Evolutionary conservation across 2,888 invertebrate genomes (phyloP), one percentile per base, ranked within the genome.

Genomic region (Agrochola circellaris): DNA sequence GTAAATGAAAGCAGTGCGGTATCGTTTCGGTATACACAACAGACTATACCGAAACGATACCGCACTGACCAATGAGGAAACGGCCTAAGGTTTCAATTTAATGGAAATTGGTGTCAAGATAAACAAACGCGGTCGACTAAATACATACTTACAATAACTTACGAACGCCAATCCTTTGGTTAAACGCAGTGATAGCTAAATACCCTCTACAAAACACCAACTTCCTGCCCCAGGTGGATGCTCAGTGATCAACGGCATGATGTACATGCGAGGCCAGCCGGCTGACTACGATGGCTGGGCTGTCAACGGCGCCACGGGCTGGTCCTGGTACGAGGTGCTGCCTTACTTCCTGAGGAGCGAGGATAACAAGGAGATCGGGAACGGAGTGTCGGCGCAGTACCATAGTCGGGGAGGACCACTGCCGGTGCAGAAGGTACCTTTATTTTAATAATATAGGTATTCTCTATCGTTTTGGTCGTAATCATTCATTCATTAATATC

Each of bases 211-310:
- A 17, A 11, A 68, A 68, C 6, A 11, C 11, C 3, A 60, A 38
- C 20, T 38, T 4, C 34, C 6, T n/a, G n/a, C 34, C 11, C 4
- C 38, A 68, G 98, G 98, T 9, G 98, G 98, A 0, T 97, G 97
- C 86, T 97, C 97, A 66, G 98, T 97, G 0, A 97, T 98, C 73
- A 98, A 98, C 91, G 98, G 98, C 1, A 98, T 98, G 98, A 98
- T 98, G 97, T 98, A 98, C 92, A 97, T 98, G 93, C 96, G 98
- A 38, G 98, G 98, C 0, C 97, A 98, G 87, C 97, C 98, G 0
- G 97, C 96, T 2, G 98, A 98, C 94, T 98, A 98, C 93, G 97
- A 98, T 90, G 97, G 97, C 15, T 98, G 98, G 98, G 98, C 97
- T 6, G 96, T 96, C 23, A 97, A 97, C 80, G 98, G 98, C 0